phyloP scores from a whole-genome alignment of 2,888 invertebrate genomes.

The Glyphotaelius pellucidus region DNA sequence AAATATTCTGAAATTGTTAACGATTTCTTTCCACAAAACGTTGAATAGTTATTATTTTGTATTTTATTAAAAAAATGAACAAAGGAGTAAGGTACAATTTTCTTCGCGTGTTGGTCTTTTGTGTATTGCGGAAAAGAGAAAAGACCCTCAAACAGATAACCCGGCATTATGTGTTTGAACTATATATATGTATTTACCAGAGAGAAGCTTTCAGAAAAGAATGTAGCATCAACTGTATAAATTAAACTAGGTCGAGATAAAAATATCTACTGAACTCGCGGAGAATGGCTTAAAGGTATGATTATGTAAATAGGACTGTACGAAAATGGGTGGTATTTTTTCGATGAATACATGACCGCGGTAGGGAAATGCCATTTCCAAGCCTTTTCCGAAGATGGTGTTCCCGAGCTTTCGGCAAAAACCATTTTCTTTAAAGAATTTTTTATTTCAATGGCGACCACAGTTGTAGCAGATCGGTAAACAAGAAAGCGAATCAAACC shows the following conservation, averaged over 20 bases:
- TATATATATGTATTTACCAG: background rate
- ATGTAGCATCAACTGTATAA: conserved; percentile 9
- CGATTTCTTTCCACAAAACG: background rate
- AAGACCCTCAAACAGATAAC: background rate
- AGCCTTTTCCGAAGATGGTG: background rate
- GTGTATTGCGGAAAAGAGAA: background rate
- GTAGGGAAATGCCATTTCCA: background rate
- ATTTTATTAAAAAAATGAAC: background rate
- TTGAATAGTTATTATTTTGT: background rate
- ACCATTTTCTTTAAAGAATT: background rate
- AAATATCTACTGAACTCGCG: conserved; percentile 22
- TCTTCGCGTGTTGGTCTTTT: conserved; percentile 2
- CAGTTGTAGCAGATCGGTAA: background rate
- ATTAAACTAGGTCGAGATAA: conserved; percentile 12
- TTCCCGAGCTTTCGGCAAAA: background rate
- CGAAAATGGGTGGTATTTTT: conserved; percentile 33
- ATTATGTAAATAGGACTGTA: conserved; percentile 33
- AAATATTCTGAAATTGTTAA: background rate
- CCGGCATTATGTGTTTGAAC: background rate
- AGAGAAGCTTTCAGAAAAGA: background rate
- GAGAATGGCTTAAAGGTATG: conserved; percentile 34
- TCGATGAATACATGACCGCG: conserved; percentile 28
- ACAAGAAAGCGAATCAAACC: background rate
- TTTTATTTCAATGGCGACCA: background rate
- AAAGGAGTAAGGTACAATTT: background rate